phyloP scores from a whole-genome alignment of 2,797 vertebrate genomes.

The Pseudomugil gertrudae region DNA sequence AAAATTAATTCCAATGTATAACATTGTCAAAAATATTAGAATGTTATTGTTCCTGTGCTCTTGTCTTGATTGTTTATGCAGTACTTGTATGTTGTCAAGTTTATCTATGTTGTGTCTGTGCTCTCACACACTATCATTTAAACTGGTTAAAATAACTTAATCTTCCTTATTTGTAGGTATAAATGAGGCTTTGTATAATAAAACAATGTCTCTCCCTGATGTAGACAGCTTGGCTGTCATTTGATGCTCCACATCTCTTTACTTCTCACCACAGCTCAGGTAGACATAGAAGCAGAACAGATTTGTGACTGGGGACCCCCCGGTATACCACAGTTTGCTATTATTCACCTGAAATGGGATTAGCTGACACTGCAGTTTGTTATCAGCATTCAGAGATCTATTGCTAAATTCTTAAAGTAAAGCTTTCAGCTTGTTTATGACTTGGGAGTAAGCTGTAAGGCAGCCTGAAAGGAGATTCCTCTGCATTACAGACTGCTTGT shows the following conservation, averaged over 20 bases:
- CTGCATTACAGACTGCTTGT: slow-evolving; percentile 33
- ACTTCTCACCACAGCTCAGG: slow-evolving; percentile 8
- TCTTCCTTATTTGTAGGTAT: background rate
- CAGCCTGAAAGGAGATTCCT: slow-evolving; percentile 56
- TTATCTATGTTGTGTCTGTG: background rate
- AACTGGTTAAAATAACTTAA: background rate
- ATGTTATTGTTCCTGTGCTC: too few relatives aligned
- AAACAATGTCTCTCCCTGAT: background rate
- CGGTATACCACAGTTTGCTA: slow-evolving; percentile 6
- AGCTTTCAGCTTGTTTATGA: slow-evolving; percentile 67
- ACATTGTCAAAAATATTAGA: slow-evolving; percentile 1
- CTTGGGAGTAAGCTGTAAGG: slow-evolving; percentile 73
- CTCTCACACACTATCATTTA: background rate
- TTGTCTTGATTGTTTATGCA: too few relatives aligned
- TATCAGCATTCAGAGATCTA: slow-evolving; percentile 65
- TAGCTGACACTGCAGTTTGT: slow-evolving; percentile 25
- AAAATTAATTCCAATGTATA: too few relatives aligned
- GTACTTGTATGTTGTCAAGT: background rate
- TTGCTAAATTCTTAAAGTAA: slow-evolving; percentile 74
- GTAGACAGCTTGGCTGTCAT: background rate
- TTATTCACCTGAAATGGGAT: slow-evolving; percentile 41
- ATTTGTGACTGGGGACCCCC: slow-evolving; percentile 23
- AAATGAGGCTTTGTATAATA: background rate
- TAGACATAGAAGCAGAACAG: slow-evolving; percentile 2
- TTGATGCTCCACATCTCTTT: background rate